phyloP scores from a whole-genome alignment of 2,888 invertebrate genomes.

The Mycalesis mineus region DNA sequence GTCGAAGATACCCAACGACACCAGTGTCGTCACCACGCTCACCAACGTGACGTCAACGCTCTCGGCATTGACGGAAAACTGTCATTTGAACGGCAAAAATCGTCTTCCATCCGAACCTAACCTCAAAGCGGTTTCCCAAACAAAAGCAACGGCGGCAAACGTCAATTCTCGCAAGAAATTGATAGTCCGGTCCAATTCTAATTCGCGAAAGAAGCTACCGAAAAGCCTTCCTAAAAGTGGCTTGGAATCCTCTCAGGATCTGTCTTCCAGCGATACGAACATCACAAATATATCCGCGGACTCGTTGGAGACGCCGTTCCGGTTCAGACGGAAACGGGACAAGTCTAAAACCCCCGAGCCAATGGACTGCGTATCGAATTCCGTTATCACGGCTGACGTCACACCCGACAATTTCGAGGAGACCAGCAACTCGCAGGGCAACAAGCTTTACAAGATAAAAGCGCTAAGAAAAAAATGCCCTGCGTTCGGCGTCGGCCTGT shows the following conservation, averaged over 20 bases:
- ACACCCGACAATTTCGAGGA: constrained; percentile 69
- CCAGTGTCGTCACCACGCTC: constrained; percentile 45
- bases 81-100: constrained; percentile 68
- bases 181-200: constrained; percentile 65
- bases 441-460: constrained; percentile 71
- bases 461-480: constrained; percentile 70
- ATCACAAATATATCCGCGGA: constrained; percentile 71
- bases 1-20: constrained; percentile 49
- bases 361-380: constrained; percentile 66
- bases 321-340: constrained; percentile 68
- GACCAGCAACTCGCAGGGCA: constrained; percentile 69
- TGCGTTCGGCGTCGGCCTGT: constrained; percentile 57
- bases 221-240: constrained; percentile 53
- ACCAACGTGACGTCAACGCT: constrained; percentile 65
- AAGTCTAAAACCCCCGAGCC: constrained; percentile 70
- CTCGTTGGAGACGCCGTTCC: constrained; percentile 65
- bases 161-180: constrained; percentile 61
- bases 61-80: constrained; percentile 68
- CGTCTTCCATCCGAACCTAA: constrained; percentile 65
- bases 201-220: constrained; percentile 62
- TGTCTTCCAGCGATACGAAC: constrained; percentile 73
- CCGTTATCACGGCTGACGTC: constrained; percentile 64
- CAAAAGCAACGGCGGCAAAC: constrained; percentile 44
- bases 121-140: constrained; percentile 46
- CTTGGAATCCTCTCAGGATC: constrained; percentile 59